Base-by-base conservation (phyloP, 2,797 vertebrate genomes). In the Thunnus albacares region DNA sequence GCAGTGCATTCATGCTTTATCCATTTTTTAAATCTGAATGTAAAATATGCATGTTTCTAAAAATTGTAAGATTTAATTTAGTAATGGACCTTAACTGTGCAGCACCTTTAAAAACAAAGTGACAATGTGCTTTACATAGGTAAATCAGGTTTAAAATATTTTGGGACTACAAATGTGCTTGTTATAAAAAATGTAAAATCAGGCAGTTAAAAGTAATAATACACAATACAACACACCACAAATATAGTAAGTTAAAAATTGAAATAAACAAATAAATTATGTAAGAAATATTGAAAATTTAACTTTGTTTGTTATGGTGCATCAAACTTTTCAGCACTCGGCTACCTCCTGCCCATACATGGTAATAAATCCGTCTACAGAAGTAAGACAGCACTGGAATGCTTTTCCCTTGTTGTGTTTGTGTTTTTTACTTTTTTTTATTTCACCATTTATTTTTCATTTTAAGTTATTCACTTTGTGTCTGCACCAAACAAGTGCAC, bases 261-360 rank as follows among this genome's bases (percentile, higher is more conserved):
- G 0, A 57, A 6, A 55, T 55, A 28, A 30, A 69, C 5, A 58
- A 30, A 22, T 6, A 30, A 3, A 69, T 28, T n/a, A 41, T 15
- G 28, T 56, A n/a, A 3, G 7, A 52, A 8, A 35, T 3, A 15
- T 33, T 35, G 4, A 30, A 60, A 53, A 24, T 14, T 24, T 18
- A 1, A 18, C 18, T 66, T 69, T 59, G 57, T 65, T 60, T 82
- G 49, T 64, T 64, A 7, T 74, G 62, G 20, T 65, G 41, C 51
- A 30, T 35, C 26, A 49, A 22, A 52, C 51, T 53, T 35, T 20
- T 61, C 57, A 81, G 56, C 41, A 68, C 49, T 4, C 18, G 20
- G 26, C 15, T 56, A 5, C 43, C 14, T 65, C 13, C 35, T 52
- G 33, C 43, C 60, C 22, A 72, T 70, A 82, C 55, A 74, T 69